phyloP scores from a whole-genome alignment of 2,888 invertebrate species.

The Julus scandinavius region DNA sequence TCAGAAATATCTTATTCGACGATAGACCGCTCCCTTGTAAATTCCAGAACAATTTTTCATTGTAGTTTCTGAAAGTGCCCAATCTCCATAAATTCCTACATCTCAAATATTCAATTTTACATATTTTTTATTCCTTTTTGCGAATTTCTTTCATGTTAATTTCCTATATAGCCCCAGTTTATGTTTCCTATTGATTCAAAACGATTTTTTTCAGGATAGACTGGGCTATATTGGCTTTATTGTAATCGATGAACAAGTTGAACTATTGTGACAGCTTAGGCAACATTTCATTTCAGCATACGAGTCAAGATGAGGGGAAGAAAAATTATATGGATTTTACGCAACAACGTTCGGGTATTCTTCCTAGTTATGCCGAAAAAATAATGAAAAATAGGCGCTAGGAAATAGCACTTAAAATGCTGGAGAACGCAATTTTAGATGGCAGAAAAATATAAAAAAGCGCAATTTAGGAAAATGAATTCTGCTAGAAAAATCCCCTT shows the following conservation, averaged over 20 bases:
- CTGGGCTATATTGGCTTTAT: constrained; percentile 2
- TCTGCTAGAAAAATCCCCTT: neutral
- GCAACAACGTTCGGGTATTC: neutral
- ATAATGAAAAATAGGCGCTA: constrained; percentile 43
- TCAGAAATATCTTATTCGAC: neutral
- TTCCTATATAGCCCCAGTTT: neutral
- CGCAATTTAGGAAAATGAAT: neutral
- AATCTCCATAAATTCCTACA: constrained; percentile 33
- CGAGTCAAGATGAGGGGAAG: constrained; percentile 34
- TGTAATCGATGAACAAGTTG: constrained; percentile 38
- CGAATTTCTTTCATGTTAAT: constrained; percentile 36
- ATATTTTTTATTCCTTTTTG: neutral
- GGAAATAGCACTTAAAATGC: constrained; percentile 28
- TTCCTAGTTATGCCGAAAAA: neutral
- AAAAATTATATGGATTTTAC: neutral
- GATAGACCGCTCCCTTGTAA: neutral
- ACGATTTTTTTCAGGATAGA: neutral
- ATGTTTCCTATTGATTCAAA: neutral
- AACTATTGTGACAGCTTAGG: constrained; percentile 15
- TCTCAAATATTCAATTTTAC: constrained; percentile 8
- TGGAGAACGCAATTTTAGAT: constrained; percentile 9
- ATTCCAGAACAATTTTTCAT: neutral
- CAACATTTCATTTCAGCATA: constrained; percentile 39
- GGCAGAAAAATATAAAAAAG: constrained; percentile 29
- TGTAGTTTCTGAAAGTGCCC: neutral